Conservation (phyloP, 2,888 invertebrate genomes). For the Campaea margaritaria region DNA sequence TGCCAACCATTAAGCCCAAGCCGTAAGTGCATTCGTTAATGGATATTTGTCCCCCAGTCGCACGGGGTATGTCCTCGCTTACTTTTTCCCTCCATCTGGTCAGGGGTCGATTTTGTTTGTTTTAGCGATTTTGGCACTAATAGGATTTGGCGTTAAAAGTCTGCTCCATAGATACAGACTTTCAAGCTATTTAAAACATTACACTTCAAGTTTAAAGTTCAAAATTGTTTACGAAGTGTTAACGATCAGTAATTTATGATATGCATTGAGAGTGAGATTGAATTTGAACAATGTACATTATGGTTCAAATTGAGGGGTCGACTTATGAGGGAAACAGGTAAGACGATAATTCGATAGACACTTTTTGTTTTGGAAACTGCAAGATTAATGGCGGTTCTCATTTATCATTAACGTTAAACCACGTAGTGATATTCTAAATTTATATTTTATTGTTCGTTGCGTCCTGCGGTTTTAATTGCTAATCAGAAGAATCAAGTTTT, state of each 20-base stretch:
- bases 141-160: constrained; percentile 42
- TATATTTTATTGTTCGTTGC: no score
- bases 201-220: not conserved
- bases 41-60: constrained; percentile 35
- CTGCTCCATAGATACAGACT: constrained; percentile 18
- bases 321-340: constrained; percentile 17
- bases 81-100: constrained; percentile 33
- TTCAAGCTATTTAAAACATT: constrained; percentile 7
- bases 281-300: constrained; percentile 21
- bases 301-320: constrained; percentile 17
- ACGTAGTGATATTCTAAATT: no score
- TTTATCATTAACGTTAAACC: no score
- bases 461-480: no score
- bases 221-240: constrained; percentile 3
- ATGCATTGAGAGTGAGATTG: constrained; percentile 30
- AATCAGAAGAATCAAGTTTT: no score
- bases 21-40: constrained; percentile 40
- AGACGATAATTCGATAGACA: constrained; percentile 13
- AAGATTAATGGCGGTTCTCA: no score
- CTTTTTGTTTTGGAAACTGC: not conserved
- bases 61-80: constrained; percentile 25
- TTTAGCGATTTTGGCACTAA: constrained; percentile 41
- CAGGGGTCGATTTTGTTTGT: constrained; percentile 39
- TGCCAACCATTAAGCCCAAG: constrained; percentile 22
- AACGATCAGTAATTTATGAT: constrained; percentile 27